These are phyloP conservation scores for Saxidomus purpurata DNA, from an alignment of 1,140 invertebrate genomes.

Conservation along the genomic window DNA sequence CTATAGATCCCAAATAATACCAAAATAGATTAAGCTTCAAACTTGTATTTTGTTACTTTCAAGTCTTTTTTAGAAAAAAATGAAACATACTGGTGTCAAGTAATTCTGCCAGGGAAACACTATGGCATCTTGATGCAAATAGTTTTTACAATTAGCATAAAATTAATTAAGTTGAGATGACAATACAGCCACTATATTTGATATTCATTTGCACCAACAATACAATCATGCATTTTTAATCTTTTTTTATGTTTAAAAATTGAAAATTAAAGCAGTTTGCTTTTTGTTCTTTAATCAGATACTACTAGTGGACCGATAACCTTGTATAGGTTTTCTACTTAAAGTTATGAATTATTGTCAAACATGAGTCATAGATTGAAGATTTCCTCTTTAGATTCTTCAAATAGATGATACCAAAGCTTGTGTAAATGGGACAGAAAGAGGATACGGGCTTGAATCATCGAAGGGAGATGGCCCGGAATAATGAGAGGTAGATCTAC, in stretches of 20 bases:
- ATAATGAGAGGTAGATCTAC: not conserved
- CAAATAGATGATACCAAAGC: not conserved
- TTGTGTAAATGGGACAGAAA: not conserved
- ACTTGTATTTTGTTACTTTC: no score
- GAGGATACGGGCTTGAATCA: not conserved
- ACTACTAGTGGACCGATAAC: not conserved
- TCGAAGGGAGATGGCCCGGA: not conserved
- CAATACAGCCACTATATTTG: no score
- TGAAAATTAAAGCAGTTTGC: not conserved
- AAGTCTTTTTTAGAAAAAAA: no score
- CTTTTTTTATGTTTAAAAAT: not conserved
- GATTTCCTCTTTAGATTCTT: not conserved
- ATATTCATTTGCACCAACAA: no score
- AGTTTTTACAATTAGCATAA: no score
- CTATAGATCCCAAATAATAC: no score
- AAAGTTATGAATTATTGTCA: not conserved
- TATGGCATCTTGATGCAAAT: no score
- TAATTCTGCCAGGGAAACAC: no score
- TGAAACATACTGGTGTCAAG: no score
- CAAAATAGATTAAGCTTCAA: no score
- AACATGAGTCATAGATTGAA: not conserved
- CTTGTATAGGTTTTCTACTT: not conserved
- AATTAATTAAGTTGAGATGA: no score
- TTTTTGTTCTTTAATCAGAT: not conserved
- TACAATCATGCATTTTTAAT: no score